Percentiles rank a stretch among this genome's conserved stretches.
phyloP scores from a whole-genome alignment of 2,888 invertebrate species.

The Furcula furcula region DNA sequence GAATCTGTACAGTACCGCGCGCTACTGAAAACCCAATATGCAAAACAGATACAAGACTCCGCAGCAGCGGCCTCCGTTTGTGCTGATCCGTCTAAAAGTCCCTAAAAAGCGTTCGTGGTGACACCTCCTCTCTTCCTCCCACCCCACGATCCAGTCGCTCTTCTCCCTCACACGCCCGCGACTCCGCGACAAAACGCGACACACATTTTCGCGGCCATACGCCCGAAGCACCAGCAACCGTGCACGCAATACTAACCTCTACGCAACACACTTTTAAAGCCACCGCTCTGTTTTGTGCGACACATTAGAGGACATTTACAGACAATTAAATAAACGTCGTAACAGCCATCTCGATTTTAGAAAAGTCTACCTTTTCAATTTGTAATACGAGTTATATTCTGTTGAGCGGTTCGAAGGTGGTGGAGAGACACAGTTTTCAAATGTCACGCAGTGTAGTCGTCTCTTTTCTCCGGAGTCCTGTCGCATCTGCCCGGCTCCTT shows the following conservation, averaged over 20 bases:
- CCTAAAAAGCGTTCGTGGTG: conserved; percentile 75
- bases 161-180: conserved; percentile 66
- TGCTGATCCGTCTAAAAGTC: conserved; percentile 65
- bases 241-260: conserved; percentile 58
- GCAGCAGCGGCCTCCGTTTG: conserved; percentile 51
- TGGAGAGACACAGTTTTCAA: conserved; percentile 81
- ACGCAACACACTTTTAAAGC: conserved; percentile 55
- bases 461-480: conserved; percentile 81
- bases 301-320: conserved; percentile 76
- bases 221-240: conserved; percentile 52
- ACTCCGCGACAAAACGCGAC: conserved; percentile 73
- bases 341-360: conserved; percentile 22
- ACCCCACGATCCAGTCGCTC: conserved; percentile 45
- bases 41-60: conserved; percentile 65
- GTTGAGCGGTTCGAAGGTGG: conserved; percentile 42
- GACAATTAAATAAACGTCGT: conserved; percentile 36
- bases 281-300: conserved; percentile 69
- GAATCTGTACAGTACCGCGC: conserved; percentile 28
- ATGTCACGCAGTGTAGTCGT: conserved; percentile 80
- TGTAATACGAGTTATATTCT: conserved; percentile 22
- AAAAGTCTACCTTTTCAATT: conserved; percentile 31
- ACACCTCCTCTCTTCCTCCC: conserved; percentile 75
- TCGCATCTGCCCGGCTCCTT: conserved; percentile 78
- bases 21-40: conserved; percentile 54
- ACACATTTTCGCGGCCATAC: conserved; percentile 53